These are phyloP conservation scores for Lithosia quadra DNA, from an alignment of 2,888 invertebrate genomes.

Conservation along the genomic window DNA sequence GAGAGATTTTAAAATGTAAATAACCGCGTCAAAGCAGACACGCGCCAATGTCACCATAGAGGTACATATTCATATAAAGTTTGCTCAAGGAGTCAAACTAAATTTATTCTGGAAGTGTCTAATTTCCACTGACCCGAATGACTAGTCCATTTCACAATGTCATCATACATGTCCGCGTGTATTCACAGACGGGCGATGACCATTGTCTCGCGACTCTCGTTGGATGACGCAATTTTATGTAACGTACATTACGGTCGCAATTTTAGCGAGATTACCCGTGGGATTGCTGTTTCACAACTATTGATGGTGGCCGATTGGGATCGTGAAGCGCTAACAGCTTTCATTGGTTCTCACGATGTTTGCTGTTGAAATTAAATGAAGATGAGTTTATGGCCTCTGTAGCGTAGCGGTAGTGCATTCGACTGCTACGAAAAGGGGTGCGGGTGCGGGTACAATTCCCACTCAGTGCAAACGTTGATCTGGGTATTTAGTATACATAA, in stretches of 20 bases:
- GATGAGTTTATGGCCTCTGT: not conserved
- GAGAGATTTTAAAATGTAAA: too few species aligned
- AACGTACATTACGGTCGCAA: slow-evolving; percentile 61
- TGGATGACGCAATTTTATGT: slow-evolving; percentile 71
- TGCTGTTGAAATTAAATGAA: slow-evolving; percentile 34
- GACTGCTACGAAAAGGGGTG: too few species aligned
- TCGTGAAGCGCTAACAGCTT: slow-evolving; percentile 43
- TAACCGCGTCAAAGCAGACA: too few species aligned
- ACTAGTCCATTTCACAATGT: slow-evolving; percentile 53
- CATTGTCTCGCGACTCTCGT: slow-evolving; percentile 54
- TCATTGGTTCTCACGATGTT: slow-evolving; percentile 50
- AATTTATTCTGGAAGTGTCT: too few species aligned
- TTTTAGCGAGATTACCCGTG: slow-evolving; percentile 72
- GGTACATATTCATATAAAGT: too few species aligned
- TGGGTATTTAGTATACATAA: too few species aligned
- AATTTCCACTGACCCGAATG: slow-evolving; percentile 44
- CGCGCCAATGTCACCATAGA: too few species aligned
- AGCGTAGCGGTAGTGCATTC: too few species aligned
- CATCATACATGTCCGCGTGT: slow-evolving; percentile 51
- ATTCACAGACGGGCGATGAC: slow-evolving; percentile 44
- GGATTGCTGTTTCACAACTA: slow-evolving; percentile 70
- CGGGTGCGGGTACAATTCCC: too few species aligned
- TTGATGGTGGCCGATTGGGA: slow-evolving; percentile 51
- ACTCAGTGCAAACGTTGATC: too few species aligned
- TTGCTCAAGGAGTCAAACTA: too few species aligned